These are phyloP conservation scores for Calyptomena viridis DNA, from an alignment of 2,113 vertebrate genomes.

Conservation along the genomic window DNA sequence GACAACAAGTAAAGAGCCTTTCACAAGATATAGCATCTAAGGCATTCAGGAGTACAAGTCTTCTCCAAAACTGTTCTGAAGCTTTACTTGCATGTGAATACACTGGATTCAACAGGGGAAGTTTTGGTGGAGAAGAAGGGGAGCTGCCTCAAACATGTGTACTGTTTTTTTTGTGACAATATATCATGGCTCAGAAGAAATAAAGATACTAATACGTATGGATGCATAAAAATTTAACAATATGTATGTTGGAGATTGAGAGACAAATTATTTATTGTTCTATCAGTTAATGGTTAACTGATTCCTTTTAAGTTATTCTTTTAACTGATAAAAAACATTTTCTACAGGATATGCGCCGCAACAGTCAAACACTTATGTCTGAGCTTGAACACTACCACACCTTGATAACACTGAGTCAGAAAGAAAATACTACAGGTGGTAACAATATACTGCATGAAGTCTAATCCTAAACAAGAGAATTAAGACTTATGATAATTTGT, in stretches of 20 bases:
- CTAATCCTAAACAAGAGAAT: background rate
- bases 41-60: background rate
- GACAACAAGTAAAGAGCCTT: background rate
- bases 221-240: background rate
- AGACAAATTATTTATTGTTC: background rate
- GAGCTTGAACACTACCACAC: background rate
- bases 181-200: background rate
- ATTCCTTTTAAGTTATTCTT: background rate
- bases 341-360: background rate
- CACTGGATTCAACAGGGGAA: background rate
- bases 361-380: background rate
- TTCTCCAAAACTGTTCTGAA: background rate
- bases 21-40: accelerated
- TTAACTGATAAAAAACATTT: background rate
- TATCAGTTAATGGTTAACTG: background rate
- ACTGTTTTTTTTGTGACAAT: background rate
- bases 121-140: background rate
- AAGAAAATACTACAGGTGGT: background rate
- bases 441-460: background rate
- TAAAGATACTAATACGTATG: background rate
- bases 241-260: accelerated
- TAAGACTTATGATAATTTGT: background rate
- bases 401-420: slow-evolving; percentile 23
- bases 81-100: background rate
- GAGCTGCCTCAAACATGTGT: background rate